phyloP scores from a whole-genome alignment of 2,888 invertebrate genomes.

The Cheilosia soror region DNA sequence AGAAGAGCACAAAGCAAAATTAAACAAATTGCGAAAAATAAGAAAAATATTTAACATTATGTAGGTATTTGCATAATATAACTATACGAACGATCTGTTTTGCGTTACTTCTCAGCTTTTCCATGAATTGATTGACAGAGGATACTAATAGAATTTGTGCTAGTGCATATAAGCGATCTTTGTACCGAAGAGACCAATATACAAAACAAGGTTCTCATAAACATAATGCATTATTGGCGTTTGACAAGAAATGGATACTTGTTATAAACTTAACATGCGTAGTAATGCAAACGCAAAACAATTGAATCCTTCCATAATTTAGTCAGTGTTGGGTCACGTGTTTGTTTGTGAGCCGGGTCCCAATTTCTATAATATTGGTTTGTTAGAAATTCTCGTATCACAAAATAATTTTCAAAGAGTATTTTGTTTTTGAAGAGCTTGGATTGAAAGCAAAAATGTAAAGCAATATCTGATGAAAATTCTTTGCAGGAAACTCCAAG shows the following conservation, averaged over 20 bases:
- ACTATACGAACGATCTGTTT: neutral
- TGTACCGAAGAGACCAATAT: neutral
- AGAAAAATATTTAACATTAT: neutral
- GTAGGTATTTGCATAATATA: neutral
- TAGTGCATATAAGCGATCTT: neutral
- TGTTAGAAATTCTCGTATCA: too few relatives aligned
- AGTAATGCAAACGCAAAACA: neutral
- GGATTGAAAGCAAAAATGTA: too few relatives aligned
- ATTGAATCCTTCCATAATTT: too few relatives aligned
- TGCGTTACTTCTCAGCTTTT: constrained; percentile 19
- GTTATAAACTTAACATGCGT: neutral
- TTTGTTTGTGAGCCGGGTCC: too few relatives aligned
- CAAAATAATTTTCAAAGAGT: too few relatives aligned
- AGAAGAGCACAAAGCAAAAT: constrained; percentile 15
- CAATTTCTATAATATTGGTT: too few relatives aligned
- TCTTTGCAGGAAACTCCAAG: too few relatives aligned
- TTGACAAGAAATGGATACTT: neutral
- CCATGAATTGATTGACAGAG: neutral
- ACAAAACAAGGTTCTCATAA: neutral
- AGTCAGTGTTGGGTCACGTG: too few relatives aligned
- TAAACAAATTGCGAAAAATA: constrained; percentile 18
- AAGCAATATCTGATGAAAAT: too few relatives aligned
- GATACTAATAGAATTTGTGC: neutral
- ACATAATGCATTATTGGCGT: neutral
- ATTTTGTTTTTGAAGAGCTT: too few relatives aligned